phyloP scores from a whole-genome alignment of 1,140 invertebrate species.

The Alviniconcha marisindica region DNA sequence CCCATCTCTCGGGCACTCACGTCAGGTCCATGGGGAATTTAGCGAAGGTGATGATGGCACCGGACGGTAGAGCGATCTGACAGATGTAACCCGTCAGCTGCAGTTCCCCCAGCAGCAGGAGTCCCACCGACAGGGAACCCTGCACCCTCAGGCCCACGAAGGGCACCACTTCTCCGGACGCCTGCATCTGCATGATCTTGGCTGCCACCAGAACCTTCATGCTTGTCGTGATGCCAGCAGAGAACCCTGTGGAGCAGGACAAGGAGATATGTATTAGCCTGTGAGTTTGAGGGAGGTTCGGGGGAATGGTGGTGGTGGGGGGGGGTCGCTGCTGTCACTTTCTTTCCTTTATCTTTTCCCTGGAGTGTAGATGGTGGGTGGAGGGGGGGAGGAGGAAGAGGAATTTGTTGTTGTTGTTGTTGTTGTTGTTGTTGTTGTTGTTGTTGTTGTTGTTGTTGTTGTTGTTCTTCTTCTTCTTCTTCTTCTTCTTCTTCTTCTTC shows the following conservation, averaged over 20 bases:
- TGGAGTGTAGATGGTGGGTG: neutral
- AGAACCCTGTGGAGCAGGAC: slow-evolving; percentile 50
- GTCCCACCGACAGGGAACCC: slow-evolving; percentile 38
- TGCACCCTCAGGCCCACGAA: slow-evolving; percentile 48
- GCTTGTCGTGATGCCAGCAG: slow-evolving; percentile 57
- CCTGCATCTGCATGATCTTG: slow-evolving; percentile 53
- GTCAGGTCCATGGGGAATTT: slow-evolving; percentile 60
- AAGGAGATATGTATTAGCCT: neutral
- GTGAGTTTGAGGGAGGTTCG: neutral
- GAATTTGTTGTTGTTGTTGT: too few relatives aligned
- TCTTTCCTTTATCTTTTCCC: too few relatives aligned
- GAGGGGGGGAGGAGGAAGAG: neutral
- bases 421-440: too few relatives aligned
- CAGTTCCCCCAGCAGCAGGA: slow-evolving; percentile 53
- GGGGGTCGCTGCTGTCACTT: neutral
- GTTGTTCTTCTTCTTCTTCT: too few relatives aligned
- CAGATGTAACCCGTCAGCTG: slow-evolving; percentile 55
- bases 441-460: too few relatives aligned
- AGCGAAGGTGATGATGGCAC: slow-evolving; percentile 57
- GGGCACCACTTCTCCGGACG: slow-evolving; percentile 40
- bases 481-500: too few relatives aligned
- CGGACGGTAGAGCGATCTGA: slow-evolving; percentile 54
- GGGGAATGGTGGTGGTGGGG: neutral
- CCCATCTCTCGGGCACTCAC: too few relatives aligned
- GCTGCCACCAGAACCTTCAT: slow-evolving; percentile 52